phyloP scores from a whole-genome alignment of 1,140 invertebrate genomes.

The Pogonomyrmex californicus region DNA sequence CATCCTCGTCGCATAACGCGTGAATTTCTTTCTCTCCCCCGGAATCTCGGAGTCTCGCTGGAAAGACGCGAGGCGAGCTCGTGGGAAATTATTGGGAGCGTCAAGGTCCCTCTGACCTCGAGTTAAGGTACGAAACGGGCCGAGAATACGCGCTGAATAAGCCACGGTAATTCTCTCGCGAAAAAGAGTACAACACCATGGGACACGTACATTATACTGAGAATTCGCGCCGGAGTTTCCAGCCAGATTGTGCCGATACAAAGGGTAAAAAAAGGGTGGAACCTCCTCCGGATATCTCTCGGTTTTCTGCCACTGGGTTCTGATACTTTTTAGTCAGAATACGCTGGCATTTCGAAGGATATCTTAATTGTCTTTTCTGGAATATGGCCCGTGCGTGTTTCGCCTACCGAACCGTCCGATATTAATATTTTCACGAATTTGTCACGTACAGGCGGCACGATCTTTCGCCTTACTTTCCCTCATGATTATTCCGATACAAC shows the following conservation, averaged over 20 bases:
- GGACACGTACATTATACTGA: constrained; percentile 26
- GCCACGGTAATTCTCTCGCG: constrained; percentile 27
- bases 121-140: constrained; percentile 41
- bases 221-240: constrained; percentile 23
- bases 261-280: constrained; percentile 33
- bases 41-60: not conserved
- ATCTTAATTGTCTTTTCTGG: constrained; percentile 28
- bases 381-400: not conserved
- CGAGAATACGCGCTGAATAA: constrained; percentile 40
- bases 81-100: constrained; percentile 45
- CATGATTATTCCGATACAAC: not conserved
- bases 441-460: not conserved
- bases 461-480: not conserved
- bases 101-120: constrained; percentile 40
- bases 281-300: not conserved
- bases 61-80: constrained; percentile 20
- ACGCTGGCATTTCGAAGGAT: not conserved
- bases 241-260: constrained; percentile 47
- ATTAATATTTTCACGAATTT: not conserved
- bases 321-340: constrained; percentile 5
- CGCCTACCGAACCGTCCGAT: not conserved
- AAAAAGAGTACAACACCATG: not conserved
- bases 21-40: not conserved
- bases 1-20: constrained; percentile 2
- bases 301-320: not conserved